phyloP scores from a whole-genome alignment of 2,888 invertebrate genomes.

The Zhengitettix transpicula region DNA sequence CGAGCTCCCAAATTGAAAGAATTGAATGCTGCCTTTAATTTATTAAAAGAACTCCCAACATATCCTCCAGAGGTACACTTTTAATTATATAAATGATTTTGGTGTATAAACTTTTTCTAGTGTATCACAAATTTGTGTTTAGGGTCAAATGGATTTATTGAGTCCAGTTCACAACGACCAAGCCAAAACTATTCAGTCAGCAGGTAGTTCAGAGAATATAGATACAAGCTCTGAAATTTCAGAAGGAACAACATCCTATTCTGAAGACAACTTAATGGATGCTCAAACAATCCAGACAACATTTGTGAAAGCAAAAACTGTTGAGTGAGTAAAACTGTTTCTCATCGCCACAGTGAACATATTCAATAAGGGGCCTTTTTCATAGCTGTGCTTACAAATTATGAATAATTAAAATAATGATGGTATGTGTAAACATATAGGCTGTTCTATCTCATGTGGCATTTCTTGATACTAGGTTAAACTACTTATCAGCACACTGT shows the following conservation, averaged over 20 bases:
- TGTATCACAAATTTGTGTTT: neutral
- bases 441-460: too few relatives aligned
- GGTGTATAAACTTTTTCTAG: neutral
- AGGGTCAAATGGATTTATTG: neutral
- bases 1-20: slow-evolving; percentile 69
- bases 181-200: neutral
- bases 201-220: neutral
- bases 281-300: slow-evolving; percentile 10
- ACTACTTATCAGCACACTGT: neutral
- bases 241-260: slow-evolving; percentile 4
- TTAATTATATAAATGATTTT: slow-evolving; percentile 21
- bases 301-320: slow-evolving; percentile 11
- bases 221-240: slow-evolving; percentile 2
- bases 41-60: slow-evolving; percentile 52
- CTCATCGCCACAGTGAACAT: neutral
- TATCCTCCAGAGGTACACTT: slow-evolving; percentile 30
- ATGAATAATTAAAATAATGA: too few relatives aligned
- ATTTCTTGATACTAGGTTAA: neutral
- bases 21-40: slow-evolving; percentile 77
- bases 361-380: too few relatives aligned
- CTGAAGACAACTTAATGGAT: slow-evolving; percentile 12
- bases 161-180: neutral
- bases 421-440: too few relatives aligned
- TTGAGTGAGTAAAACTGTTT: slow-evolving; percentile 6
- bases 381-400: too few relatives aligned